Evolutionary conservation across 64 coral and sea anemone genomes (phyloP), one percentile per base, ranked within the genome.

Genomic region (Astreopora myriophthalma): DNA sequence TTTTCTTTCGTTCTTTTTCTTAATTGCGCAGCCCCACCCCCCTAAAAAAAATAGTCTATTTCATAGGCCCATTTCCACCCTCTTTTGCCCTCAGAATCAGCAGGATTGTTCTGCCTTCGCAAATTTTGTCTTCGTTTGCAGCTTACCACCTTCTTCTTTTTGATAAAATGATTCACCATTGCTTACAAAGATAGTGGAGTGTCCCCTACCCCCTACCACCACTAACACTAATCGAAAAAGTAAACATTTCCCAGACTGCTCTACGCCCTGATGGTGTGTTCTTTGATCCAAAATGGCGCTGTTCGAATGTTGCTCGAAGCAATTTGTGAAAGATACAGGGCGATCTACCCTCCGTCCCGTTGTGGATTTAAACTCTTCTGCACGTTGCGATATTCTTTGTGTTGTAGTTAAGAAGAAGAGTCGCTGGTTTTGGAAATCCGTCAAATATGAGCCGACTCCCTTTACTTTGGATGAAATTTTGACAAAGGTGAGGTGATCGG

Each of bases 291-390:
- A 63, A 0, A 98, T 98, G 96, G 93, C 96, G 88, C 16, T 94
- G 37, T 94, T 94, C 75, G 92, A 98, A 58, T 89, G 87, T 75
- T 85, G 83, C 60, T 92, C 96, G 17, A 86, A 83, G 33, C 95
- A 96, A 39, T 93, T 96, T 48, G 91, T 96, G 17, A 96, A 93
- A 60, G 91, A 96, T n/a, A 98, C 96, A 19, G 96, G 96, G 11
- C 75, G 96, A 33, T 85, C 74, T n/a, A 92, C 96, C 22, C 92
- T 98, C 75, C 92, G 79, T 68, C 68, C 95, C 6, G 82, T 94
- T 1, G 68, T 61, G 40, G 95, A 98, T 85, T 74, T 98, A 19
- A 98, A 98, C 74, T 94, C 95, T 75, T 71, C 95, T 3, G 3
- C 66, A 7, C 78, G 81, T 58, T 94, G 87, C 55, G 73, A 48